A percentile compares a stretch with the other conserved stretches of the same genome.
Conservation (phyloP, 2,888 invertebrate genomes). For the Agriopis aurantiaria region DNA sequence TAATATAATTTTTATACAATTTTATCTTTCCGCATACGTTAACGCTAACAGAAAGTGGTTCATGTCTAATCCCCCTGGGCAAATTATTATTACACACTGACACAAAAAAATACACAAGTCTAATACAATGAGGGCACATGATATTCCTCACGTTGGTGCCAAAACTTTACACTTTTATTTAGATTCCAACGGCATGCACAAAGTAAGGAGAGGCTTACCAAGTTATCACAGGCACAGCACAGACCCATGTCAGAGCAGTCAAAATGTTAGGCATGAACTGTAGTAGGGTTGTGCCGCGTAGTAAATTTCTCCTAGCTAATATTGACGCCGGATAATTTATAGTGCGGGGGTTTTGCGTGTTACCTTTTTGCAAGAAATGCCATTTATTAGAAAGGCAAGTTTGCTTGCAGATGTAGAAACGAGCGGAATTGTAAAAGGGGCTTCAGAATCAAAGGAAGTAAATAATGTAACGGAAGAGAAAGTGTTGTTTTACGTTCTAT, state of each 20-base stretch:
- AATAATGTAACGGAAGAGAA: neutral
- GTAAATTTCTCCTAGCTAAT: conserved; percentile 48
- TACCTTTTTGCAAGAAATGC: conserved; percentile 33
- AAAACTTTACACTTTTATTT: too few species aligned
- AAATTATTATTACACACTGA: too few species aligned
- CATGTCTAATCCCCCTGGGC: too few species aligned
- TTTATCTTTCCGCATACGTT: too few species aligned
- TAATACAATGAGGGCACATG: too few species aligned
- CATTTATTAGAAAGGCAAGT: conserved; percentile 30
- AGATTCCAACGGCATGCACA: too few species aligned
- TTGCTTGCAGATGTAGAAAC: conserved; percentile 24
- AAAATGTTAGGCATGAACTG: neutral
- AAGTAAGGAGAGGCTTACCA: too few species aligned
- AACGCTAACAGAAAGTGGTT: too few species aligned
- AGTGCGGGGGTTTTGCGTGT: conserved; percentile 42
- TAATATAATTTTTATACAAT: too few species aligned
- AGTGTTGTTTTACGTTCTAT: neutral
- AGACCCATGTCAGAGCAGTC: neutral
- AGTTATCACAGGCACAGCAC: too few species aligned
- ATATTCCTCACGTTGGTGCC: too few species aligned
- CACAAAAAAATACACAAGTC: too few species aligned
- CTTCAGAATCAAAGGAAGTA: neutral
- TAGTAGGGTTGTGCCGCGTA: conserved; percentile 34
- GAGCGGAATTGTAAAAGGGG: conserved; percentile 2
- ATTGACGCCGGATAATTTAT: conserved; percentile 49